Percentiles rank a stretch among this genome's conserved stretches.
phyloP scores from a whole-genome alignment of 1,140 invertebrate species.

The Caerostris darwini region DNA sequence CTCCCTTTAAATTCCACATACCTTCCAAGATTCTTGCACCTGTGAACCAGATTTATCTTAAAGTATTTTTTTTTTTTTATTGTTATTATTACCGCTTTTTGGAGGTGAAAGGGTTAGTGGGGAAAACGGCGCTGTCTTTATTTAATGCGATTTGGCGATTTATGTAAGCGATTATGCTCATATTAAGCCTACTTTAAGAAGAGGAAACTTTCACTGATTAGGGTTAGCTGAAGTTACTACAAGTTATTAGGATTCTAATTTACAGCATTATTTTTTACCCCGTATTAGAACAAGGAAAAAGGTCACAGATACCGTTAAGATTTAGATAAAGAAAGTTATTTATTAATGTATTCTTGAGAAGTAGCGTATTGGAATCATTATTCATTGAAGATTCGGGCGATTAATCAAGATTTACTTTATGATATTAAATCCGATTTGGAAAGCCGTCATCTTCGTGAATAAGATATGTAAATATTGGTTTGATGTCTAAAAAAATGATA shows the following conservation, averaged over 20 bases:
- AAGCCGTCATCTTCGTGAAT: background rate
- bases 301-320: background rate
- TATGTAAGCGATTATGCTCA: background rate
- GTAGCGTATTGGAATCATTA: background rate
- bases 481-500: background rate
- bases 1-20: background rate
- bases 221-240: background rate
- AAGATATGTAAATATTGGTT: background rate
- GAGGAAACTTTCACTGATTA: background rate
- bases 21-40: background rate
- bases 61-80: background rate
- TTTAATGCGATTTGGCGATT: constrained; percentile 22
- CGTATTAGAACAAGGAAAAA: background rate
- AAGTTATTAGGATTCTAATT: constrained; percentile 1
- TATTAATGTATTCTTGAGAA: constrained; percentile 13
- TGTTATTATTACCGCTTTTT: background rate
- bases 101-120: constrained; percentile 59
- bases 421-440: background rate
- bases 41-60: constrained; percentile 13
- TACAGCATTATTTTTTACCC: background rate
- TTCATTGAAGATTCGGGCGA: background rate
- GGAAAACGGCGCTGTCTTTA: background rate
- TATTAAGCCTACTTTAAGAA: constrained; percentile 23
- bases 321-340: constrained; percentile 12
- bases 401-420: background rate